phyloP scores from a whole-genome alignment of 2,797 vertebrate species.

The Muscicapa striata region DNA sequence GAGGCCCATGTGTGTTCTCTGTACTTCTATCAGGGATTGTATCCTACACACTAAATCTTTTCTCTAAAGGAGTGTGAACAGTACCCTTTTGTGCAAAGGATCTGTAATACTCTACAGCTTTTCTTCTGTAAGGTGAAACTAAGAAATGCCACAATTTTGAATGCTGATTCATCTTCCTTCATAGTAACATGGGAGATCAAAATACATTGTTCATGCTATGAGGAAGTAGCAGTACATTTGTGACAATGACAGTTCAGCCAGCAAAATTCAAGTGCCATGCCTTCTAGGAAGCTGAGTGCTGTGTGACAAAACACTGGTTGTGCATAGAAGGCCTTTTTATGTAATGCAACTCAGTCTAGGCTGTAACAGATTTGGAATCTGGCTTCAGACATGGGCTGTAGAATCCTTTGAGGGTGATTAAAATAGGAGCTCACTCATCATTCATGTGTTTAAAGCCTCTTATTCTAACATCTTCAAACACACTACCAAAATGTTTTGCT shows the following conservation, averaged over 20 bases:
- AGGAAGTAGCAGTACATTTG: background rate
- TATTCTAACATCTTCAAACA: constrained; percentile 31
- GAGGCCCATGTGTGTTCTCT: background rate
- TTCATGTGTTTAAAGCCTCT: constrained; percentile 22
- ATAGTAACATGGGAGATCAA: background rate
- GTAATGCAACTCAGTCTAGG: background rate
- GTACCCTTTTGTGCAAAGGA: background rate
- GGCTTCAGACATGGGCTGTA: background rate
- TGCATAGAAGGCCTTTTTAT: background rate
- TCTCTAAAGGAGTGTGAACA: background rate
- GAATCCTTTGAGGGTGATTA: background rate
- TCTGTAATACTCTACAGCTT: background rate
- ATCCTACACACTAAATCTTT: background rate
- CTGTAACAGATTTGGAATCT: background rate
- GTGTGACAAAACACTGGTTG: background rate
- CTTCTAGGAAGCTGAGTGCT: background rate
- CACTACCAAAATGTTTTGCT: constrained; percentile 10
- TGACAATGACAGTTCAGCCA: background rate
- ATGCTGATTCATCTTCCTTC: background rate
- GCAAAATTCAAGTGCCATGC: background rate
- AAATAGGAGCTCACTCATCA: background rate
- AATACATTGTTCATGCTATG: background rate
- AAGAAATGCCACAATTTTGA: background rate
- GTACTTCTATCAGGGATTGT: background rate
- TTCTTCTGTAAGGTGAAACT: background rate